Evolutionary conservation across 92 coral and sea anemone genomes (phyloP), one percentile per base, ranked within the genome.

Genomic region (Actinostola sp.): DNA sequence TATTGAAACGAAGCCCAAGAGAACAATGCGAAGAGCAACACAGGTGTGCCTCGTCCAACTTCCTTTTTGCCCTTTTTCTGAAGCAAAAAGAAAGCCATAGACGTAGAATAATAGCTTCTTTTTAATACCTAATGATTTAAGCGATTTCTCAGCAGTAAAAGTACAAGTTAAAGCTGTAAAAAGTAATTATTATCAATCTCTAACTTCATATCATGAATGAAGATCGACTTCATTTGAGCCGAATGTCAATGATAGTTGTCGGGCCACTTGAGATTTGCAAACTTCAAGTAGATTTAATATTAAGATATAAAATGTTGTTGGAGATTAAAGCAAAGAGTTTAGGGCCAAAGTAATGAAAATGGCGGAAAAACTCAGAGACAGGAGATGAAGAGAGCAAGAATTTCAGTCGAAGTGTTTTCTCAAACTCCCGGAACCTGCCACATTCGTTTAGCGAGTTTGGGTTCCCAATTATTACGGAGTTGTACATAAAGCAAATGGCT

Each of bases 361-460:
- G 63, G 46, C 79, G 79, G 79, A 73, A 73, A 73, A 73, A 36
- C 16, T 3, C 23, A 3, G 31, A 44, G 69, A 41, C 79, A 21
- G 66, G 36, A 45, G 45, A 32, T 73, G 79, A 73, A 49, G 67
- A 59, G 24, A 61, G 29, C 61, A 34, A 43, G 79, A 34, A 39
- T 32, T 60, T 36, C 51, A 19, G 3, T 3, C 50, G 17, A 30
- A 16, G 23, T 73, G 79, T 73, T 73, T 59, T 73, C 61, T 33
- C 48, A 73, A 59, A 48, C 17, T n/a, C n/a, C 70, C 79, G 79
- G 79, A 73, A 73, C 60, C 13, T 61, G 70, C 60, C 70, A 61
- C 42, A 60, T 15, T 45, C 61, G 20, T 48, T 73, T 73, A 60
- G 50, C 21, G 43, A 34, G 12, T 56, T 34, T 2, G 8, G 2